A percentile compares a stretch with the other conserved stretches of the same genome.
These are phyloP conservation scores for Lates japonicus DNA, from an alignment of 2,797 vertebrate species.

Conservation along the genomic window DNA sequence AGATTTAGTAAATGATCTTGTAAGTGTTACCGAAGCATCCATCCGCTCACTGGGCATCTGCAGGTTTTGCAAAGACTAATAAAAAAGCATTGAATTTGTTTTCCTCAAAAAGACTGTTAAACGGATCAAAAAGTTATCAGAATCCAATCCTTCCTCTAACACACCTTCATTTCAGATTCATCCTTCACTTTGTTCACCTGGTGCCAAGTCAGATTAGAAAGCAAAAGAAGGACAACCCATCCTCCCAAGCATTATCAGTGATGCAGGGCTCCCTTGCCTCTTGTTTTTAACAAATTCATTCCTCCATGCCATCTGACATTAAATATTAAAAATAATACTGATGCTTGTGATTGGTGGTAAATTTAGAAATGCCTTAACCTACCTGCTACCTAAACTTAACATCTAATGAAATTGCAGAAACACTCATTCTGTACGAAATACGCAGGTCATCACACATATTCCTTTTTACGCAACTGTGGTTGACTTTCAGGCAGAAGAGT, in stretches of 20 bases:
- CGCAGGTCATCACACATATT: not conserved
- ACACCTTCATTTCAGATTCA: slow-evolving; percentile 21
- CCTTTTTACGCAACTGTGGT: slow-evolving; percentile 23
- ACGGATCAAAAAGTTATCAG: not conserved
- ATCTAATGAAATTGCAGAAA: not conserved
- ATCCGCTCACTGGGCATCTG: no score
- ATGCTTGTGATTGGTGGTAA: not conserved
- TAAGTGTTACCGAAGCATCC: no score
- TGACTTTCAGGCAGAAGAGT: slow-evolving; percentile 68
- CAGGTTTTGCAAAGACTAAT: no score
- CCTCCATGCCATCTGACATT: slow-evolving; percentile 1
- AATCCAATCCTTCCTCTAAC: slow-evolving; percentile 13
- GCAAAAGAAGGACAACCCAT: not conserved
- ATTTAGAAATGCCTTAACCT: not conserved
- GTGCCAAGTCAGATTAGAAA: not conserved
- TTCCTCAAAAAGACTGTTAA: no score
- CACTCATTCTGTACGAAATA: not conserved
- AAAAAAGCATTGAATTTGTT: no score
- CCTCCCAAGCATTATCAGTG: not conserved
- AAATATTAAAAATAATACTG: not conserved
- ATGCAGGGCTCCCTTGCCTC: not conserved
- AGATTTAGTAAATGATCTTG: not conserved
- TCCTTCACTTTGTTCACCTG: slow-evolving; percentile 22
- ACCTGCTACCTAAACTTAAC: not conserved
- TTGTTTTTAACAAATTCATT: not conserved